Evolutionary conservation across 1,140 invertebrate species (phyloP).

Genomic region (Habropoda laboriosa): DNA sequence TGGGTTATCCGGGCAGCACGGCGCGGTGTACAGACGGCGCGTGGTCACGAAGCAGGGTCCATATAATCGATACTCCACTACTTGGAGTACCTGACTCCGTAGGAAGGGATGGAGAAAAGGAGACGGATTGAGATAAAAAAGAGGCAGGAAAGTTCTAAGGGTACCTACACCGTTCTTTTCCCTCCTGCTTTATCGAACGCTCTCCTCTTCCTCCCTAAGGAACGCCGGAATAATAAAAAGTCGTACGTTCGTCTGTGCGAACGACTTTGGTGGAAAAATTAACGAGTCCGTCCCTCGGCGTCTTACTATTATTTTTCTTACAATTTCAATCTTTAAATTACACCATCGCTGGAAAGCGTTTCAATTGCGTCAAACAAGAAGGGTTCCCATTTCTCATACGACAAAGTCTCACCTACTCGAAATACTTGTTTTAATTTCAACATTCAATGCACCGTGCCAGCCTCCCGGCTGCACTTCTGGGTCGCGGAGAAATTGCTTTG

Average conservation of each 20-base stretch:
- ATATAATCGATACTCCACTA: slow-evolving; percentile 68
- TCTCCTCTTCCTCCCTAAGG: background rate
- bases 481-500: slow-evolving; percentile 33
- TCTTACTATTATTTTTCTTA: background rate
- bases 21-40: slow-evolving; percentile 37
- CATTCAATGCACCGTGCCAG: background rate
- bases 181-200: background rate
- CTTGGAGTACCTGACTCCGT: slow-evolving; percentile 48
- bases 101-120: slow-evolving; percentile 44
- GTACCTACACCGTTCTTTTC: slow-evolving; percentile 11
- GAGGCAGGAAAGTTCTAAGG: slow-evolving; percentile 22
- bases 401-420: background rate
- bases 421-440: slow-evolving; percentile 2
- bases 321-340: background rate
- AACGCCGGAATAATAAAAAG: slow-evolving; percentile 42
- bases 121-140: slow-evolving; percentile 43
- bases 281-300: slow-evolving; percentile 40
- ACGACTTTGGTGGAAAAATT: slow-evolving; percentile 11
- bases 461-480: slow-evolving; percentile 21
- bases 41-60: slow-evolving; percentile 53
- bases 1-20: slow-evolving; percentile 63
- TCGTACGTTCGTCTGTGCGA: slow-evolving; percentile 16
- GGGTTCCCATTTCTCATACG: background rate
- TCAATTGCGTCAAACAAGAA: no score
- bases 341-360: background rate